These are phyloP conservation scores for Hippocampus kuda DNA, from an alignment of 2,797 vertebrate species.

Conservation along the genomic window DNA sequence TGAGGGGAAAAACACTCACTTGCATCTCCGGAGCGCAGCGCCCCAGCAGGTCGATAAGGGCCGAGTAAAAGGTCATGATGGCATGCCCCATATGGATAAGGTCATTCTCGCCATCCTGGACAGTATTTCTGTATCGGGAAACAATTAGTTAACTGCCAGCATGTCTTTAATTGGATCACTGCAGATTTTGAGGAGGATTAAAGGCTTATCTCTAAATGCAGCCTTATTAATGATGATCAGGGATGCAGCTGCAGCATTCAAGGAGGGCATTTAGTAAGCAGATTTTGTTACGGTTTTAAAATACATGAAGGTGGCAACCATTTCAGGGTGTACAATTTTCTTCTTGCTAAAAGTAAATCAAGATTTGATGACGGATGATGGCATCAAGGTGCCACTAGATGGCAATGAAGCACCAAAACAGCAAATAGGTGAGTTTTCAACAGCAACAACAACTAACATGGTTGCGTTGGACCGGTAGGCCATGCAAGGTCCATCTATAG, in stretches of 20 bases:
- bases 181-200: not conserved
- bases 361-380: no score
- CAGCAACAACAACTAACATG: constrained; percentile 48
- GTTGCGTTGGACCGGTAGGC: constrained; percentile 68
- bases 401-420: no score
- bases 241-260: not conserved
- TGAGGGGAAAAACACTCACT: constrained; percentile 62
- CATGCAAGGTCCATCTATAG: constrained; percentile 73
- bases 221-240: not conserved
- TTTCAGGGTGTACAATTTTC: no score
- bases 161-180: constrained; percentile 2
- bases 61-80: constrained; percentile 94
- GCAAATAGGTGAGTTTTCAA: no score
- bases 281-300: not conserved
- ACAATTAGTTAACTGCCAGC: constrained; percentile 15
- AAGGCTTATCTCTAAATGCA: not conserved
- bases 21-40: constrained; percentile 95
- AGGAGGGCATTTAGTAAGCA: not conserved
- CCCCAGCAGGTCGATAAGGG: constrained; percentile 87
- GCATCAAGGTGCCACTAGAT: no score
- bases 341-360: no score
- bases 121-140: constrained; percentile 60
- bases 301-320: no score
- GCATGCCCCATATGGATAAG: constrained; percentile 91
- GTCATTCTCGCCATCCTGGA: constrained; percentile 76